Evolutionary conservation across 2,113 vertebrate species (phyloP).

Genomic region (Lampris incognitus): DNA sequence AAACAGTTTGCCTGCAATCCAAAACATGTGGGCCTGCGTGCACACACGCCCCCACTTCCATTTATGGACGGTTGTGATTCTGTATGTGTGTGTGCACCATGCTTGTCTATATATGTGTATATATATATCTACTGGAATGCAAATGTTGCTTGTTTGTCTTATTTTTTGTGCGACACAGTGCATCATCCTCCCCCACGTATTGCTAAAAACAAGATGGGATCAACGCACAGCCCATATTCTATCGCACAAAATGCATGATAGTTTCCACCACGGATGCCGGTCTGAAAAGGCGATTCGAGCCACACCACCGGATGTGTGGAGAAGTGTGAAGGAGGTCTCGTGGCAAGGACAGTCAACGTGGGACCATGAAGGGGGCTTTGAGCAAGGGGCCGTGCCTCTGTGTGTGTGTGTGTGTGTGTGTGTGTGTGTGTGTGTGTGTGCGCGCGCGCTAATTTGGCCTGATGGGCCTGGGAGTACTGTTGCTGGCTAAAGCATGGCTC

Average conservation of each 20-base stretch:
- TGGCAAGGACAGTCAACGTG: slow-evolving; percentile 45
- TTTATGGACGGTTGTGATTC: not conserved
- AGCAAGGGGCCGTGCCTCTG: slow-evolving; percentile 26
- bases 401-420: slow-evolving; percentile 45
- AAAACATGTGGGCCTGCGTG: slow-evolving; percentile 49
- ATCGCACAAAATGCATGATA: slow-evolving; percentile 56
- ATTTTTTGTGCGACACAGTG: slow-evolving; percentile 24
- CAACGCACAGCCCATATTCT: slow-evolving; percentile 33
- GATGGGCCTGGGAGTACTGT: slow-evolving; percentile 68
- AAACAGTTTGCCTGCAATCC: slow-evolving; percentile 67
- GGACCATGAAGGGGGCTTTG: slow-evolving; percentile 33
- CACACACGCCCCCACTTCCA: too few species aligned
- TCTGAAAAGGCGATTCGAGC: slow-evolving; percentile 32
- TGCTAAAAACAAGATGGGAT: slow-evolving; percentile 34
- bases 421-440: slow-evolving; percentile 26
- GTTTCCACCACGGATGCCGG: slow-evolving; percentile 17
- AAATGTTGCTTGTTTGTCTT: not conserved
- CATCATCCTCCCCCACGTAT: slow-evolving; percentile 28
- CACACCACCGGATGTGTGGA: slow-evolving; percentile 18
- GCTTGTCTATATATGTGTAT: slow-evolving; percentile 30
- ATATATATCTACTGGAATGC: not conserved
- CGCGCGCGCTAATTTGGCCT: slow-evolving; percentile 64
- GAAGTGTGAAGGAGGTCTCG: slow-evolving; percentile 48
- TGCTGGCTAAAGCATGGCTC: slow-evolving; percentile 46
- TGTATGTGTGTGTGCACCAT: not conserved